Base-by-base conservation (phyloP, 2,888 invertebrate genomes). In the Corbicula japonica region DNA sequence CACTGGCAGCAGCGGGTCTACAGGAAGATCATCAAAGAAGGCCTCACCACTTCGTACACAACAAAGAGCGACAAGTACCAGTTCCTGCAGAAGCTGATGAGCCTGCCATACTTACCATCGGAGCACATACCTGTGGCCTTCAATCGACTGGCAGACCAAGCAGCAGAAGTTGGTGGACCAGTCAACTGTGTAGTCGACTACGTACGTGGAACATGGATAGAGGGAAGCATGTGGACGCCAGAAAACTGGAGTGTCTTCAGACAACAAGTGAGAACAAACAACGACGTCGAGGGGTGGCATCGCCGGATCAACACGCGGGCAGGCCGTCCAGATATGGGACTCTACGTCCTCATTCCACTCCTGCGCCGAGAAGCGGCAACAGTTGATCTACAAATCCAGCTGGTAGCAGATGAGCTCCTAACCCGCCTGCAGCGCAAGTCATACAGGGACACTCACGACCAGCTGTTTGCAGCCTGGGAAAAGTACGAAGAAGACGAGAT, bases 1-100 rank as follows among this genome's bases (percentile, higher is more conserved):
- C 81, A 81, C 35, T 81, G 69, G 61, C 46, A 28, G 10, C 81
- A 81, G 38, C 46, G 74, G 12, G 56, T 73, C 8, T 80, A 58
- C 50, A 34, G 77, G 30, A 65, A 74, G 46, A 54, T 65, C 0
- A 34, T 63, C 23, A 44, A 65, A 2, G 56, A 56, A 10, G 74
- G 71, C 5, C 23, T 66, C 8, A 30, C 34, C 41, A 70, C 77
- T 10, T 61, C 77, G 0, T 81, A 81, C 63, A 56, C 23, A 5
- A 23, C 65, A 30, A 44, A 63, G 18, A 71, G 71, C 4, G 60
- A 50, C 18, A 58, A 44, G 30, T 77, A 50, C 35, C 15, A 28
- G 34, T 80, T 68, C 34, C 34, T 71, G 21, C 30, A 61, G 30
- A 44, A 58, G 28, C 23, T 76, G 34, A 46, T 80, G 62, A 35